Percentiles rank a stretch among this genome's conserved stretches.
phyloP scores from a whole-genome alignment of 2,113 vertebrate genomes.

The Rhabdomys dilectus region DNA sequence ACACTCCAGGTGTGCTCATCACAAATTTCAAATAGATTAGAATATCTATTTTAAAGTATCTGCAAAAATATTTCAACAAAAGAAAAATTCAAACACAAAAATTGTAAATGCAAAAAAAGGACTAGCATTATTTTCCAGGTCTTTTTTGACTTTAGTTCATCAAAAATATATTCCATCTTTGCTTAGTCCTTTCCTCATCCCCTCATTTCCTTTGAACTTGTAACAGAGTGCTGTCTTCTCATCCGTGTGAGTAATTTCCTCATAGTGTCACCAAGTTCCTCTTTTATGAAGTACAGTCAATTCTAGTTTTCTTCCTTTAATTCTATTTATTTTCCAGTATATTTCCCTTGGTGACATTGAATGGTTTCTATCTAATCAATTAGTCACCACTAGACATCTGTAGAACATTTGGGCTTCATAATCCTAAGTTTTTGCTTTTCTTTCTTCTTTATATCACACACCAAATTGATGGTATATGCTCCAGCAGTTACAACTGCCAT shows the following conservation, averaged over 20 bases:
- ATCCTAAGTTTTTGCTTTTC: neutral
- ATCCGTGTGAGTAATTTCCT: fast-evolving
- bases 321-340: neutral
- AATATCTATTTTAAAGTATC: neutral
- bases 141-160: neutral
- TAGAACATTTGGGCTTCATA: neutral
- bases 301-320: neutral
- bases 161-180: neutral
- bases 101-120: neutral
- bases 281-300: neutral
- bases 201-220: neutral
- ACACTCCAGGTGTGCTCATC: neutral
- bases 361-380: neutral
- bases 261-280: fast-evolving
- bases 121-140: neutral
- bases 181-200: neutral
- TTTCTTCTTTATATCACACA: neutral
- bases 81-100: neutral
- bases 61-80: neutral
- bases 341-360: neutral
- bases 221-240: neutral
- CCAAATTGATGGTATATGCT: fast-evolving
- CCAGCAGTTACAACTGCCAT: neutral
- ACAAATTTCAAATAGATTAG: neutral
- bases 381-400: neutral